These are phyloP conservation scores for Taurulus bubalis DNA, from an alignment of 2,113 vertebrate species.

Conservation along the genomic window DNA sequence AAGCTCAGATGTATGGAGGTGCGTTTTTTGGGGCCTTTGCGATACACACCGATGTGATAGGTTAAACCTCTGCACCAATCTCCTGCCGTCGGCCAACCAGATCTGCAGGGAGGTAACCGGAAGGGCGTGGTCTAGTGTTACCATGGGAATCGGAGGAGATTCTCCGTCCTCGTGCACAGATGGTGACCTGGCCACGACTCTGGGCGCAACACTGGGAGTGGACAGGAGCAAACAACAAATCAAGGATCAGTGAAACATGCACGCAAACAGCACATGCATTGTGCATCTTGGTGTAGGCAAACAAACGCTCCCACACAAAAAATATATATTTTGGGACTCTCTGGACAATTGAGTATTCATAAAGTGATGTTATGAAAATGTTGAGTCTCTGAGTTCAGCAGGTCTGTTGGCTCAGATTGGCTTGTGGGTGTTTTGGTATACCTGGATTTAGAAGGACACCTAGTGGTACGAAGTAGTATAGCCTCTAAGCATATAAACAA, in stretches of 20 bases:
- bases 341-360: background rate
- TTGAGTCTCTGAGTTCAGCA: slow-evolving; percentile 3
- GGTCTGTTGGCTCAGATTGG: slow-evolving; percentile 14
- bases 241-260: slow-evolving; percentile 6
- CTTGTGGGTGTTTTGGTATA: slow-evolving; percentile 3
- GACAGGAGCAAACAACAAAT: slow-evolving; percentile 47
- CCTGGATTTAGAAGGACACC: slow-evolving; percentile 70
- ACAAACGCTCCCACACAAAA: background rate
- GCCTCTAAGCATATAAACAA: background rate
- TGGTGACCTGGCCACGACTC: slow-evolving; percentile 88
- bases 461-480: slow-evolving; percentile 69
- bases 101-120: slow-evolving; percentile 94
- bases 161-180: slow-evolving; percentile 85
- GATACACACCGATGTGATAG: slow-evolving; percentile 90
- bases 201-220: slow-evolving; percentile 89
- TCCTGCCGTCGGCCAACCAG: slow-evolving; percentile 94
- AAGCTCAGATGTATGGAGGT: background rate
- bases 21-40: slow-evolving; percentile 4
- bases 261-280: background rate
- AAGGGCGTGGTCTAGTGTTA: slow-evolving; percentile 89
- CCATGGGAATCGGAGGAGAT: slow-evolving; percentile 84
- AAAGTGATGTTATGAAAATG: slow-evolving; percentile 6
- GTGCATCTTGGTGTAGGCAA: background rate
- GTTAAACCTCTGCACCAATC: slow-evolving; percentile 95
- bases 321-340: background rate